These are phyloP conservation scores for Pholis gunnellus DNA, from an alignment of 2,113 vertebrate species.

Conservation along the genomic window DNA sequence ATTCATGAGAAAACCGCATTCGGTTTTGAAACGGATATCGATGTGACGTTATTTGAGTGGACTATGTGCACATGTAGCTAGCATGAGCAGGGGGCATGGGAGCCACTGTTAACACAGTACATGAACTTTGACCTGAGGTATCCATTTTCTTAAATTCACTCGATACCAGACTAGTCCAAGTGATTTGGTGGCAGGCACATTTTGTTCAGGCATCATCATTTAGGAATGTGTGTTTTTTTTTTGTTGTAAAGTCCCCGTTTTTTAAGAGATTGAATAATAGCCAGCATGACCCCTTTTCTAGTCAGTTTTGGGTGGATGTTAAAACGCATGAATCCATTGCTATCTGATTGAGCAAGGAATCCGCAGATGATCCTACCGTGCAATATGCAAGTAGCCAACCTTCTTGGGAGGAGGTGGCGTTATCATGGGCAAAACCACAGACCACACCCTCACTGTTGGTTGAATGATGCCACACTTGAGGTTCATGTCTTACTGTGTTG, in stretches of 20 bases:
- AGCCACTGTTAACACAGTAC: slow-evolving; percentile 56
- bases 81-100: slow-evolving; percentile 30
- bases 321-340: not conserved
- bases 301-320: not conserved
- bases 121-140: slow-evolving; percentile 79
- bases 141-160: slow-evolving; percentile 74
- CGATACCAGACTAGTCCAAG: not conserved
- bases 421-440: slow-evolving; percentile 66
- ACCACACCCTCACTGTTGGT: slow-evolving; percentile 72
- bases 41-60: not conserved
- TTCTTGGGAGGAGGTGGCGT: slow-evolving; percentile 47
- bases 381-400: slow-evolving; percentile 11
- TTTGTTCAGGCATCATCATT: not conserved
- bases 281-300: not conserved
- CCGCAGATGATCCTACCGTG: not conserved
- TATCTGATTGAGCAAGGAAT: not conserved
- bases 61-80: slow-evolving; percentile 44
- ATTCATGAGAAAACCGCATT: not conserved
- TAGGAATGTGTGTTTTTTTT: not conserved
- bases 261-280: not conserved
- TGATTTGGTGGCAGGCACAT: not conserved
- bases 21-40: not conserved
- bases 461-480: slow-evolving; percentile 43
- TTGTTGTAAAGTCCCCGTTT: not conserved
- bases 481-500: slow-evolving; percentile 6